Evolutionary conservation across 2,888 invertebrate species (phyloP).

Genomic region (Synergus umbraculus): DNA sequence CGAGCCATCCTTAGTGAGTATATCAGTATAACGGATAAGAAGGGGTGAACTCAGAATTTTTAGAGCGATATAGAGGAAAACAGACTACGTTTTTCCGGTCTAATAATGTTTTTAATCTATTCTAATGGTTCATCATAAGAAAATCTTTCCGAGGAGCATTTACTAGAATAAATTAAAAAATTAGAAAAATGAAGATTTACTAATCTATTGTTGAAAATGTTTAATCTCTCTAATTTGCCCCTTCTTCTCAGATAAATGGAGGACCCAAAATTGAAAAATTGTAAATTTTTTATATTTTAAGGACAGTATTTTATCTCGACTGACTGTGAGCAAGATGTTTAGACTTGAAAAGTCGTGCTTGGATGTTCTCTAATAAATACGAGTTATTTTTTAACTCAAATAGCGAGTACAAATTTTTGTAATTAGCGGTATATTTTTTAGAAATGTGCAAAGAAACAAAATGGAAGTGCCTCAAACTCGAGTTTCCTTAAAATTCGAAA

Average conservation of each 20-base stretch:
- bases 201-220: not conserved
- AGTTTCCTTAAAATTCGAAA: not conserved
- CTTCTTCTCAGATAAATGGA: not conserved
- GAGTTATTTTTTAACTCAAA: not conserved
- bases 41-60: no score
- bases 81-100: no score
- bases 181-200: no score
- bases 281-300: slow-evolving; percentile 14
- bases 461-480: not conserved
- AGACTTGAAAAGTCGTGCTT: not conserved
- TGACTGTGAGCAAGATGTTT: not conserved
- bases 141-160: no score
- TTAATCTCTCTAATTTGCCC: not conserved
- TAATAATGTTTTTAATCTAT: no score
- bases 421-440: slow-evolving; percentile 7
- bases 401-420: not conserved
- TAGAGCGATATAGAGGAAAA: no score
- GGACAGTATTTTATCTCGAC: slow-evolving; percentile 21
- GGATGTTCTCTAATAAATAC: not conserved
- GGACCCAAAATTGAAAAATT: not conserved
- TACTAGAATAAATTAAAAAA: no score
- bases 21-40: no score
- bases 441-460: not conserved
- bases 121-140: no score
- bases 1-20: no score